Evolutionary conservation across 2,113 vertebrate species (phyloP).

Genomic region (Tautogolabrus adspersus): DNA sequence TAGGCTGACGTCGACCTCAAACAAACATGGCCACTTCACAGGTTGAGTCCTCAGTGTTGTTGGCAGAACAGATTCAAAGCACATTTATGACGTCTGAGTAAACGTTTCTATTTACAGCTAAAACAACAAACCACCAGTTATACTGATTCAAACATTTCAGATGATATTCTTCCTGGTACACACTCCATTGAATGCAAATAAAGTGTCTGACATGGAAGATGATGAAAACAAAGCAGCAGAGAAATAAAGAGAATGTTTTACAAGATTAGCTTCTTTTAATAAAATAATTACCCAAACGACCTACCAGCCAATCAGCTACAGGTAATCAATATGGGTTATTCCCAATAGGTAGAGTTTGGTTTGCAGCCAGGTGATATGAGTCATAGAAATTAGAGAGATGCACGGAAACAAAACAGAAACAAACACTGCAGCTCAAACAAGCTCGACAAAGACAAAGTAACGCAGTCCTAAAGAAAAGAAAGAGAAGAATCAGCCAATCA

Average conservation of each 20-base stretch:
- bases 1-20: neutral
- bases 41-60: neutral
- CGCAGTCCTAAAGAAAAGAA: too few species aligned
- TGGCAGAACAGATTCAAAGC: neutral
- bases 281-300: neutral
- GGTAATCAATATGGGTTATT: neutral
- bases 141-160: neutral
- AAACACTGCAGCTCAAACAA: neutral
- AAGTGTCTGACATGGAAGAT: neutral
- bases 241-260: neutral
- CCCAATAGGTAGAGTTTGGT: neutral
- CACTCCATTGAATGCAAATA: neutral
- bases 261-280: neutral
- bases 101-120: too few species aligned
- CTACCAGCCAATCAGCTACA: neutral
- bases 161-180: neutral
- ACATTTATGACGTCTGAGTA: slow-evolving; percentile 5
- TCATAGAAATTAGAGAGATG: neutral
- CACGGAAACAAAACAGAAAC: neutral
- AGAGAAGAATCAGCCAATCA: too few species aligned
- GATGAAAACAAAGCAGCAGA: neutral
- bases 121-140: too few species aligned
- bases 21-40: neutral
- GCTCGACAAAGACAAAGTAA: neutral
- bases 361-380: neutral